phyloP scores from a whole-genome alignment of 2,888 invertebrate genomes.

The Agrenia bidenticulata region DNA sequence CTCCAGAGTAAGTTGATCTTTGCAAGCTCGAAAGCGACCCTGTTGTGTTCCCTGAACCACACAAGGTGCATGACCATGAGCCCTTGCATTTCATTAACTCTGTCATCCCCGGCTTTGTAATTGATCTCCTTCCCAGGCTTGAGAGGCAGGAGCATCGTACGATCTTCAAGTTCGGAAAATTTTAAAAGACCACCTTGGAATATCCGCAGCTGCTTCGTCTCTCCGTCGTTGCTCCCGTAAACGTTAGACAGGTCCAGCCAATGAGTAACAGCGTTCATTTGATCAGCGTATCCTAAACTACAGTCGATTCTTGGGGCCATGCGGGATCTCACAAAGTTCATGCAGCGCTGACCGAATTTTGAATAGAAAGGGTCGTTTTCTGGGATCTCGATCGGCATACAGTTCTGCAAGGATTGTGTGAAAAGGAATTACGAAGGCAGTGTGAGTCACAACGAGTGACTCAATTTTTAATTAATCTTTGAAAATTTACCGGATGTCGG shows the following conservation, averaged over 20 bases:
- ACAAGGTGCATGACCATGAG: conserved; percentile 46
- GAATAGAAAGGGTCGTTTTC: conserved; percentile 49
- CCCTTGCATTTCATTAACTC: conserved; percentile 50
- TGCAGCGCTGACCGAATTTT: conserved; percentile 58
- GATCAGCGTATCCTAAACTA: conserved; percentile 67
- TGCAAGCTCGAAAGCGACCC: conserved; percentile 38
- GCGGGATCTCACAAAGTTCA: conserved; percentile 72
- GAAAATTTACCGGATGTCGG: conserved; percentile 44
- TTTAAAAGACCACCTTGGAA: conserved; percentile 63
- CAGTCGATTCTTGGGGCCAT: conserved; percentile 67
- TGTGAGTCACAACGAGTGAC: too few species aligned
- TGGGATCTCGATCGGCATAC: conserved; percentile 53
- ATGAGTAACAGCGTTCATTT: conserved; percentile 70
- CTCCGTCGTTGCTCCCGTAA: conserved; percentile 72
- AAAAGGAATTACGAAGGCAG: too few species aligned
- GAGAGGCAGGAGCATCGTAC: conserved; percentile 36
- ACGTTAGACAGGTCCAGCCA: conserved; percentile 76
- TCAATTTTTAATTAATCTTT: too few species aligned
- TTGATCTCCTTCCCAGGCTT: conserved; percentile 25
- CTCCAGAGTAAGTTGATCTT: conserved; percentile 42
- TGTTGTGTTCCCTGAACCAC: conserved; percentile 51
- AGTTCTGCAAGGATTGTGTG: too few species aligned
- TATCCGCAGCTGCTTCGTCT: conserved; percentile 67
- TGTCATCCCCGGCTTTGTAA: conserved; percentile 47
- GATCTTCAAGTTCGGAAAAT: conserved; percentile 33